Base-by-base conservation (phyloP, 2,888 invertebrate species). In the Cremastinae sp. region DNA sequence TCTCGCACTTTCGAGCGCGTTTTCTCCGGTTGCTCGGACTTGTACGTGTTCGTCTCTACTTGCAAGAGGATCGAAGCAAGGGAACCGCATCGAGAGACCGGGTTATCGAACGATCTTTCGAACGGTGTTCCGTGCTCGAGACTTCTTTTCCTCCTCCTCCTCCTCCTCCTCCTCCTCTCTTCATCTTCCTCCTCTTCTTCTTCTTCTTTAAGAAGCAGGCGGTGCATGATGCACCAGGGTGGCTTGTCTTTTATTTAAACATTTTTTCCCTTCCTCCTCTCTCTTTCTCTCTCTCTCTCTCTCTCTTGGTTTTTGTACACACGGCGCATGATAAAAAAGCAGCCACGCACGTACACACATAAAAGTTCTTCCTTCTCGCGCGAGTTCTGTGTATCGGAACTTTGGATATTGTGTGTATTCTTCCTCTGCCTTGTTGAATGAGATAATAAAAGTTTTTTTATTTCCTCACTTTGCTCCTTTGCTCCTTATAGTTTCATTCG, bases 41-140 rank as follows among this genome's bases (percentile, higher is more conserved):
- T 53, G 34, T 38, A 38, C 47, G 43, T 74, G 65, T 61, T 77
- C 61, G 59, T 69, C 80, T 82, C 79, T 79, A 78, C 80, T 79
- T 80, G 68, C 78, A 58, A 74, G 75, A 74, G 74, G 68, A 76
- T 49, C 54, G 78, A 79, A 72, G 75, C 78, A 79, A 78, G 79
- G 79, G 79, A 81, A 81, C 80, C 78, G 83, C 74, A 79, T 75
- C 77, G 79, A 34, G 51, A 78, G 80, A 82, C 81, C 78, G 75
- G 79, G 80, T 84, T 85, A 85, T 85, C 84, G 78, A 53, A 38
- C 78, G 78, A 85, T 85, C 84, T 82, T 41, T 62, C 79, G 68
- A 78, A 79, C 82, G 80, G 79, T 84, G 64, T 78, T 74, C 74
- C 66, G 43, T 51, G 69, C 53, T 20, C 61, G 64, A 58, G 75